Evolutionary conservation across 1,140 invertebrate genomes (phyloP).

Genomic region (Drosophila simulans): DNA sequence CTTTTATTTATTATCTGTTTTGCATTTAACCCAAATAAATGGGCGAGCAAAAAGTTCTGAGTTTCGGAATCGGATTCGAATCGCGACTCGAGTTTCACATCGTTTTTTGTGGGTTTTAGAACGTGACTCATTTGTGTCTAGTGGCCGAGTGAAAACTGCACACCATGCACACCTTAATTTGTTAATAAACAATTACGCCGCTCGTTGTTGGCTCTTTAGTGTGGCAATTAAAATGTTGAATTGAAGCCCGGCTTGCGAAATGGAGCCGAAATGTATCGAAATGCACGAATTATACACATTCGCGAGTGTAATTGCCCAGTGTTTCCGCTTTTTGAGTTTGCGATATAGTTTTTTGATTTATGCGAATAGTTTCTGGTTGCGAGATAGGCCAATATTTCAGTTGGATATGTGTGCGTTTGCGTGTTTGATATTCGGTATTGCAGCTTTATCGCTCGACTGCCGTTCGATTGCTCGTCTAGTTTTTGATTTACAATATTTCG

Average conservation of each 20-base stretch:
- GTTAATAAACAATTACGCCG: conserved; percentile 66
- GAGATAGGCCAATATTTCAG: conserved; percentile 20
- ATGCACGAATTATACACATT: conserved; percentile 44
- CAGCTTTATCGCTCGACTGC: conserved; percentile 24
- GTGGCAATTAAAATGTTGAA: conserved; percentile 59
- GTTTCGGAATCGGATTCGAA: background rate
- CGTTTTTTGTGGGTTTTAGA: conserved; percentile 28
- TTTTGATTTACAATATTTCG: conserved; percentile 68
- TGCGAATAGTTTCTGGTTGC: conserved; percentile 39
- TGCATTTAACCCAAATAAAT: conserved; percentile 66
- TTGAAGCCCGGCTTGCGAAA: conserved; percentile 38
- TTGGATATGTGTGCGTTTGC: conserved; percentile 10
- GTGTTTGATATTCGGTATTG: conserved; percentile 14
- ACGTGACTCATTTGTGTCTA: conserved; percentile 49
- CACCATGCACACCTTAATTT: conserved; percentile 55
- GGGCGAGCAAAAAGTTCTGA: conserved; percentile 39
- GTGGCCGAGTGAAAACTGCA: conserved; percentile 17
- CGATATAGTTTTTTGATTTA: conserved; percentile 44
- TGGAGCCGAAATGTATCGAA: conserved; percentile 9
- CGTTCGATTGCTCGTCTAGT: conserved; percentile 18
- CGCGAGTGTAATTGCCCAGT: conserved; percentile 56
- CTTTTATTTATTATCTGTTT: conserved; percentile 36
- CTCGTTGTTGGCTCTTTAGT: conserved; percentile 16
- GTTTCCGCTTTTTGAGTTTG: conserved; percentile 52
- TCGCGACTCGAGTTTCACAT: conserved; percentile 13